Conservation (phyloP, 2,888 invertebrate genomes). For the Teleiodes luculella region DNA sequence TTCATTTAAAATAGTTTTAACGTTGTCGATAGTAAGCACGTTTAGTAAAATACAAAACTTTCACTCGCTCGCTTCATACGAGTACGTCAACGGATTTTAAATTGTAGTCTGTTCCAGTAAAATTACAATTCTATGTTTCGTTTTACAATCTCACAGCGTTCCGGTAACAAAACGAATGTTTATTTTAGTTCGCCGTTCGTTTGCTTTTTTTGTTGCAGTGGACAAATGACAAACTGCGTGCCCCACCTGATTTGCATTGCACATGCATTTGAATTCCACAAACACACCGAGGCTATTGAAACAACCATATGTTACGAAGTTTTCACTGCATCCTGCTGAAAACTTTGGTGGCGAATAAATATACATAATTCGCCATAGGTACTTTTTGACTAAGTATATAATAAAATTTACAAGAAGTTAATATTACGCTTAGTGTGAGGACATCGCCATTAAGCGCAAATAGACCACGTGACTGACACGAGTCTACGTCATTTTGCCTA, state of each 20-base stretch:
- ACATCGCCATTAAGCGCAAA: too few relatives aligned
- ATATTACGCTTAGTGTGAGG: too few relatives aligned
- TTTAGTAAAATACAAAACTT: too few relatives aligned
- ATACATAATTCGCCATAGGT: too few relatives aligned
- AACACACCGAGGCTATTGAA: conserved; percentile 13
- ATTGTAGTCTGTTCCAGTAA: conserved; percentile 9
- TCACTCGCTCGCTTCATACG: too few relatives aligned
- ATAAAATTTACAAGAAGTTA: too few relatives aligned
- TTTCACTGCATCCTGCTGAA: background rate
- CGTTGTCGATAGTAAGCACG: too few relatives aligned
- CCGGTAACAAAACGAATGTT: conserved; percentile 23
- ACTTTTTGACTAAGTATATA: too few relatives aligned
- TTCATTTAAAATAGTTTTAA: too few relatives aligned
- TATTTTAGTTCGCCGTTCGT: conserved; percentile 17
- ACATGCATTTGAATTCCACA: conserved; percentile 27
- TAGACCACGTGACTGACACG: too few relatives aligned
- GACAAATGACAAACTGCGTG: conserved; percentile 30
- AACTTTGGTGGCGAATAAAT: background rate
- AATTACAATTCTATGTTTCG: background rate
- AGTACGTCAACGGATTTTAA: too few relatives aligned
- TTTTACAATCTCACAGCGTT: conserved; percentile 16
- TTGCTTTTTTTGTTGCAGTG: conserved; percentile 25
- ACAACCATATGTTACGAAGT: conserved; percentile 7
- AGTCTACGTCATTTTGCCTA: too few relatives aligned
- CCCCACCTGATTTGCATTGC: conserved; percentile 35